phyloP scores from a whole-genome alignment of 2,888 invertebrate genomes.

The Metallyticus violacea region DNA sequence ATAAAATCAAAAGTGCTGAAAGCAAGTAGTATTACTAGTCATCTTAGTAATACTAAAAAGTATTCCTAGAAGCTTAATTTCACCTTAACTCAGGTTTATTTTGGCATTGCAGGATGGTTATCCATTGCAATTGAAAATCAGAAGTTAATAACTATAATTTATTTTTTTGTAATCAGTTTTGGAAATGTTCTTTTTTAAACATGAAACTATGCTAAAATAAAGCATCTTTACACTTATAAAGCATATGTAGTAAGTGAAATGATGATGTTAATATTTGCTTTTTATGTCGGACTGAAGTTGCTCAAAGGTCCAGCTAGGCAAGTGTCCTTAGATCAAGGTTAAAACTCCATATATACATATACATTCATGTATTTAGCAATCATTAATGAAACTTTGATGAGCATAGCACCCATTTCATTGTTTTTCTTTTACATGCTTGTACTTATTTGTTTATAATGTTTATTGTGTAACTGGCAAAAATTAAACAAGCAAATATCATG shows the following conservation, averaged over 20 bases:
- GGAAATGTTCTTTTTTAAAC: not conserved
- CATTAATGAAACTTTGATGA: not conserved
- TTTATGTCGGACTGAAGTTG: not conserved
- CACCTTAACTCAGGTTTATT: too few relatives aligned
- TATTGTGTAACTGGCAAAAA: not conserved
- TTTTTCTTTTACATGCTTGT: not conserved
- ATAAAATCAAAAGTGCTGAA: too few relatives aligned
- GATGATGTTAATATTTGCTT: not conserved
- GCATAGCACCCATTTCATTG: not conserved
- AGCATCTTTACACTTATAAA: not conserved
- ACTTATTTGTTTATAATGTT: not conserved
- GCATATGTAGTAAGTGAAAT: not conserved
- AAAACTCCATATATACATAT: not conserved
- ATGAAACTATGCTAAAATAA: not conserved
- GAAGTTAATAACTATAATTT: too few relatives aligned
- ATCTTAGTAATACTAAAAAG: too few relatives aligned
- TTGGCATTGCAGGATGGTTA: too few relatives aligned
- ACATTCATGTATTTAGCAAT: not conserved
- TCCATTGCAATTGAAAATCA: too few relatives aligned
- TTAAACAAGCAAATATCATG: not conserved
- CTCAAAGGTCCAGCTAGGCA: not conserved
- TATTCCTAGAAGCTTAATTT: too few relatives aligned
- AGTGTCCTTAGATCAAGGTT: not conserved
- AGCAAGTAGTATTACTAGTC: too few relatives aligned
- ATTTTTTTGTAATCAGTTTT: too few relatives aligned